Conservation (phyloP, 35 echinoderm and acorn worm genomes). For the Heliocidaris tuberculata region DNA sequence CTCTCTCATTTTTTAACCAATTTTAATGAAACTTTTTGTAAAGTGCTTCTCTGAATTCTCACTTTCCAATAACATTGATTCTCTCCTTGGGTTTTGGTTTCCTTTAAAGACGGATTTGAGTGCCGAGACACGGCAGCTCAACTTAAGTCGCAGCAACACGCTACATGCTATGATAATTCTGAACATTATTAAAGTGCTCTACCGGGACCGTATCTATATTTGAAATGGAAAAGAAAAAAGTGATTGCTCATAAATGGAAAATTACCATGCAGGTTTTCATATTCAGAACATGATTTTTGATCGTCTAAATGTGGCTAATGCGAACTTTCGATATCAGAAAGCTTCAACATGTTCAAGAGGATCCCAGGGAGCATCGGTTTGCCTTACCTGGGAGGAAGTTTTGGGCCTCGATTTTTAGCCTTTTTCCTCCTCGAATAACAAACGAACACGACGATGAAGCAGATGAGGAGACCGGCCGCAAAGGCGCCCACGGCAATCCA, state of each 20-base stretch:
- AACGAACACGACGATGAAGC: background rate
- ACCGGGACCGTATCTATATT: too few species aligned
- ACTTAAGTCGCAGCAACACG: too few species aligned
- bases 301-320: background rate
- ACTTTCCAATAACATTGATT: too few species aligned
- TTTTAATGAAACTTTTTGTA: too few species aligned
- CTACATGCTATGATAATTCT: too few species aligned
- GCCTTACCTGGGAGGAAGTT: constrained; percentile 12
- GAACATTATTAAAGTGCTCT: too few species aligned
- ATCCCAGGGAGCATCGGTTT: background rate
- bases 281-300: background rate
- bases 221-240: background rate
- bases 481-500: background rate
- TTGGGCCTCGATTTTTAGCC: background rate
- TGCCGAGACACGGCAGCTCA: too few species aligned
- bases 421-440: background rate
- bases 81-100: too few species aligned
- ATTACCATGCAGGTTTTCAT: background rate
- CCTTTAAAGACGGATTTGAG: too few species aligned
- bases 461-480: background rate
- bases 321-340: background rate
- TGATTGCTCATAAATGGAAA: background rate
- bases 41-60: too few species aligned
- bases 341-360: background rate
- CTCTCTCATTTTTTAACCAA: too few species aligned